These are phyloP conservation scores for Diplolepis rosae DNA, from an alignment of 2,888 invertebrate genomes.

Conservation along the genomic window DNA sequence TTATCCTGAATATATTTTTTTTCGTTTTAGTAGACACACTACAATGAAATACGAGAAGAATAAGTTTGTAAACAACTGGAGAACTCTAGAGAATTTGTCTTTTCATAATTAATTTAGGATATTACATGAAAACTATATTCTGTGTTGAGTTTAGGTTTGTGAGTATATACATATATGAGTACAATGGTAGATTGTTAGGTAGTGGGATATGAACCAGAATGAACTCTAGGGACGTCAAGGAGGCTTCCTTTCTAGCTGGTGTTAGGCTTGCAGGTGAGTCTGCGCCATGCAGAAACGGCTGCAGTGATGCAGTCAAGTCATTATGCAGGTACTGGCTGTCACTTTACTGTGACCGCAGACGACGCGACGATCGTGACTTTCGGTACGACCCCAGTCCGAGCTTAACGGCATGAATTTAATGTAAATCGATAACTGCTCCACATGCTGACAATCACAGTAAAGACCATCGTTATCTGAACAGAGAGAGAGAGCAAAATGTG, in stretches of 20 bases:
- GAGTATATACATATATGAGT: not conserved
- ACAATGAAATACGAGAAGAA: not conserved
- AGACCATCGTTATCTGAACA: constrained; percentile 23
- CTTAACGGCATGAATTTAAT: constrained; percentile 22
- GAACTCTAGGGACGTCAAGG: not conserved
- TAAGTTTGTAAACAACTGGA: not conserved
- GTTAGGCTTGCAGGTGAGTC: constrained; percentile 40
- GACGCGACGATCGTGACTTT: constrained; percentile 54
- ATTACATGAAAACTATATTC: not conserved
- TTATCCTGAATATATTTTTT: too few species aligned
- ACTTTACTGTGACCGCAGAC: constrained; percentile 56
- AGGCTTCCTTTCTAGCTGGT: not conserved
- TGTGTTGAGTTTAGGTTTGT: not conserved
- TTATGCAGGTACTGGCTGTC: constrained; percentile 64
- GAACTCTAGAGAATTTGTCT: not conserved
- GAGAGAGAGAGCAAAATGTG: constrained; percentile 6
- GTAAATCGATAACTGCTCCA: constrained; percentile 23
- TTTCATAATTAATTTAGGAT: not conserved
- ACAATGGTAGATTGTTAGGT: too few species aligned
- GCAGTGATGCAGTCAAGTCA: constrained; percentile 65
- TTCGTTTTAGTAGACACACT: too few species aligned
- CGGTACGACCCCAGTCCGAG: constrained; percentile 36
- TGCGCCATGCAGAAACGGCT: constrained; percentile 58
- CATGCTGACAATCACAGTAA: constrained; percentile 23
- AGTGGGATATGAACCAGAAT: constrained; percentile 1